phyloP scores from a whole-genome alignment of 2,797 vertebrate genomes.

The Clarias laeviceps region DNA sequence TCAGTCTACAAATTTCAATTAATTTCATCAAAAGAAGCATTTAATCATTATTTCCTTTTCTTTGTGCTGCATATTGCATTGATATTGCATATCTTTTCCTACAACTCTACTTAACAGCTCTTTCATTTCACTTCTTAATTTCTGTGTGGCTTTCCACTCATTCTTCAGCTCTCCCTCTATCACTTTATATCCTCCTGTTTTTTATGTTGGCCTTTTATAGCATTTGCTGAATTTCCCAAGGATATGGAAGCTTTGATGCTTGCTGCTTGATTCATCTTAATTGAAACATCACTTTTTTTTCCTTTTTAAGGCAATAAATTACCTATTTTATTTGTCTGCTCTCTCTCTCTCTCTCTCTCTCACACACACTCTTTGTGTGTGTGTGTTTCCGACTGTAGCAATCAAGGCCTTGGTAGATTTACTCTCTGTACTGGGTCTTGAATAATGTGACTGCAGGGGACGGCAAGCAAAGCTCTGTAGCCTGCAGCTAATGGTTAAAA shows the following conservation, averaged over 20 bases:
- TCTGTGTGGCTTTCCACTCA: neutral
- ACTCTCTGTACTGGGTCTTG: neutral
- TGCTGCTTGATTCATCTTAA: neutral
- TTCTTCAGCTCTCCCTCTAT: conserved; percentile 17
- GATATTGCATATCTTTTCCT: neutral
- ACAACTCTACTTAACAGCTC: neutral
- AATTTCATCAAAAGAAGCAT: neutral
- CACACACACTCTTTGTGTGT: neutral
- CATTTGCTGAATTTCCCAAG: neutral
- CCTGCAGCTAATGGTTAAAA: conserved; percentile 27
- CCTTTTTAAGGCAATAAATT: neutral
- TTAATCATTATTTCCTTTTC: neutral
- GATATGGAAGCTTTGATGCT: conserved; percentile 3
- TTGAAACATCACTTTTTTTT: neutral
- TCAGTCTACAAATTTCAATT: neutral
- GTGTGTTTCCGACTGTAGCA: neutral
- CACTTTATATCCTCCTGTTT: conserved; percentile 22
- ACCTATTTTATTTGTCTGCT: neutral
- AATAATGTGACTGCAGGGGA: neutral
- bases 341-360: neutral
- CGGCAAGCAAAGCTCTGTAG: neutral
- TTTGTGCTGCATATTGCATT: neutral
- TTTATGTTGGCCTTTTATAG: neutral
- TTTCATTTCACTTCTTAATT: neutral
- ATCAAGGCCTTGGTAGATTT: neutral